Evolutionary conservation across 2,888 invertebrate species (phyloP).

Genomic region (Leucoma salicis): DNA sequence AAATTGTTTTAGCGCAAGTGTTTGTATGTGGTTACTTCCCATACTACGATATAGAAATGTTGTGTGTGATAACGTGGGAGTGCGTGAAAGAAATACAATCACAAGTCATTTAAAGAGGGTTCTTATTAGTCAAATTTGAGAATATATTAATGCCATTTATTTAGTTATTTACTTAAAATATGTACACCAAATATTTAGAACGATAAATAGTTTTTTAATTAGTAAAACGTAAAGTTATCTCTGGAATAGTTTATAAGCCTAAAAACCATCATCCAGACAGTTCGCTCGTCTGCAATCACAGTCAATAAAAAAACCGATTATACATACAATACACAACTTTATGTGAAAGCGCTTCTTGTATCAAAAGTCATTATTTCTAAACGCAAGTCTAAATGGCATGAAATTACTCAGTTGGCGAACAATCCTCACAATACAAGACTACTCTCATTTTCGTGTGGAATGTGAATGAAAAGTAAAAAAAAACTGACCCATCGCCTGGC

Average conservation of each 20-base stretch:
- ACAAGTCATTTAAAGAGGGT: too few species aligned
- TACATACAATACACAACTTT: conserved; percentile 19
- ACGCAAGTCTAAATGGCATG: conserved; percentile 47
- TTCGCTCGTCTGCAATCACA: not conserved
- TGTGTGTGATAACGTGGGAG: not conserved
- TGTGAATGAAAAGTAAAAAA: conserved; percentile 41
- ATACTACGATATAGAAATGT: conserved; percentile 9
- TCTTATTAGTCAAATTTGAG: too few species aligned
- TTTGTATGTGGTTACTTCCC: conserved; percentile 22
- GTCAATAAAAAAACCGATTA: not conserved
- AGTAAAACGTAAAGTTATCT: too few species aligned
- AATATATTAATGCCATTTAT: too few species aligned
- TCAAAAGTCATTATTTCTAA: conserved; percentile 38
- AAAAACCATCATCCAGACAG: not conserved
- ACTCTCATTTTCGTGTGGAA: conserved; percentile 57
- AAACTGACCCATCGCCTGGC: conserved; percentile 15
- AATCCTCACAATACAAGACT: conserved; percentile 38
- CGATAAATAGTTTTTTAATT: too few species aligned
- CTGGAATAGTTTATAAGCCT: not conserved
- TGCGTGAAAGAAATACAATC: too few species aligned
- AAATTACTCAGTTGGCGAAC: conserved; percentile 47
- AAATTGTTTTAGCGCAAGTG: conserved; percentile 35
- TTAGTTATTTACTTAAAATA: too few species aligned
- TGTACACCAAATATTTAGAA: too few species aligned
- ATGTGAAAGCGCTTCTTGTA: conserved; percentile 50